phyloP scores from a whole-genome alignment of 2,888 invertebrate genomes.

The Zaprionus bogoriensis region DNA sequence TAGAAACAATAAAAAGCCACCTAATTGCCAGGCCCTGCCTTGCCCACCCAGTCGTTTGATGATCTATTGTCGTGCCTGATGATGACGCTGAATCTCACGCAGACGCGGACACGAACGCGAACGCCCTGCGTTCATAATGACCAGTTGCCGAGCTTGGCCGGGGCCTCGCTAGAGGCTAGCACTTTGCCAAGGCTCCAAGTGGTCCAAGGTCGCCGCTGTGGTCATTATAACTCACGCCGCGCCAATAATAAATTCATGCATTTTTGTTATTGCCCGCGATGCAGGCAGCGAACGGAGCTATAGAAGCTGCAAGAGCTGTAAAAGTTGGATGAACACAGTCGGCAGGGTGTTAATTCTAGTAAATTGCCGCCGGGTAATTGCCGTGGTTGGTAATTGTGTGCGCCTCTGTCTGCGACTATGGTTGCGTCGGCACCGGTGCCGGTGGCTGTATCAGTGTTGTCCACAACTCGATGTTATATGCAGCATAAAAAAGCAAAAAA shows the following conservation, averaged over 20 bases:
- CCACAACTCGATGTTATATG: too few species aligned
- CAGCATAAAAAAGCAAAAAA: too few species aligned
- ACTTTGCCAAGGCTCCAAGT: conserved; percentile 24
- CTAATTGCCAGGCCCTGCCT: conserved; percentile 62
- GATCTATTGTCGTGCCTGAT: conserved; percentile 67
- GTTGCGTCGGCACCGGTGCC: neutral
- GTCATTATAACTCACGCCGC: conserved; percentile 23
- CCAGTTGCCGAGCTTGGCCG: neutral
- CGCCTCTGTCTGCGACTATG: neutral
- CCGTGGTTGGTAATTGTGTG: conserved; percentile 56
- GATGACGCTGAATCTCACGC: neutral
- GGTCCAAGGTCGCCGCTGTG: conserved; percentile 60
- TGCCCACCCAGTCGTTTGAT: conserved; percentile 48
- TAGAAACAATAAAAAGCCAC: conserved; percentile 53
- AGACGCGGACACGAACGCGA: conserved; percentile 18
- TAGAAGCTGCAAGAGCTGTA: conserved; percentile 39
- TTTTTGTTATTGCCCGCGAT: conserved; percentile 35
- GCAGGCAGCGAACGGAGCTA: conserved; percentile 56
- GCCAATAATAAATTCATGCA: conserved; percentile 73
- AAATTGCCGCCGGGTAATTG: conserved; percentile 75
- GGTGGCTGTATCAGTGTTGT: too few species aligned
- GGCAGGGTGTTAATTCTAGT: conserved; percentile 66
- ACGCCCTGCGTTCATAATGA: conserved; percentile 4
- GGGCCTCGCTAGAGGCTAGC: conserved; percentile 8
- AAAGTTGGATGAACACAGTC: conserved; percentile 4